Evolutionary conservation across 2,888 invertebrate genomes (phyloP).

Genomic region (Linnaemya tessellans): DNA sequence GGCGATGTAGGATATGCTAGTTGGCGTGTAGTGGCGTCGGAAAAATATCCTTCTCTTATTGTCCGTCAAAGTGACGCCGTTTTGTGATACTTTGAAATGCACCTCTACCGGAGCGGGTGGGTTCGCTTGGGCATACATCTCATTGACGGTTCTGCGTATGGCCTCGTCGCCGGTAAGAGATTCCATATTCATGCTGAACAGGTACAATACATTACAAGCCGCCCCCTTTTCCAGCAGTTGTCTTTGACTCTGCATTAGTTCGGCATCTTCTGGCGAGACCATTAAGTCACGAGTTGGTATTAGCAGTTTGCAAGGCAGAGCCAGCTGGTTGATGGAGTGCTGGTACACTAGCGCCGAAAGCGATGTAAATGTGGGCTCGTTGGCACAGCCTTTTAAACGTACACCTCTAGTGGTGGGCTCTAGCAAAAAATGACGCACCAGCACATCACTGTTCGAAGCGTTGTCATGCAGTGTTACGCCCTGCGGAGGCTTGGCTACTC

Average conservation of each 20-base stretch:
- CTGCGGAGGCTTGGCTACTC: slow-evolving; percentile 93
- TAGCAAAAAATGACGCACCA: slow-evolving; percentile 97
- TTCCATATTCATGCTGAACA: slow-evolving; percentile 95
- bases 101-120: slow-evolving; percentile 89
- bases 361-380: slow-evolving; percentile 98
- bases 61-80: slow-evolving; percentile 98
- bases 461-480: slow-evolving; percentile 84
- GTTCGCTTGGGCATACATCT: slow-evolving; percentile 86
- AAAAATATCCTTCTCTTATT: slow-evolving; percentile 93
- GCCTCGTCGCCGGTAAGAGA: slow-evolving; percentile 94
- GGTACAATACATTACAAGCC: slow-evolving; percentile 96
- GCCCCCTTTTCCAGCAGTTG: slow-evolving; percentile 86
- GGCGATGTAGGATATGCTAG: slow-evolving; percentile 95
- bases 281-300: slow-evolving; percentile 86
- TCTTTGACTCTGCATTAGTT: slow-evolving; percentile 76
- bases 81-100: slow-evolving; percentile 97
- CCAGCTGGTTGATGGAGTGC: slow-evolving; percentile 97
- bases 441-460: slow-evolving; percentile 87
- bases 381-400: slow-evolving; percentile 95
- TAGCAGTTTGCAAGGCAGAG: slow-evolving; percentile 94
- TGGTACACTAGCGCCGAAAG: slow-evolving; percentile 98
- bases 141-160: slow-evolving; percentile 90
- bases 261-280: slow-evolving; percentile 70
- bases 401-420: slow-evolving; percentile 99
- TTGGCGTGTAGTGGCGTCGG: slow-evolving; percentile 95